A percentile compares a stretch with the other conserved stretches of the same genome.
These are phyloP conservation scores for Eristalis pertinax DNA, from an alignment of 2,888 invertebrate genomes.

Conservation along the genomic window DNA sequence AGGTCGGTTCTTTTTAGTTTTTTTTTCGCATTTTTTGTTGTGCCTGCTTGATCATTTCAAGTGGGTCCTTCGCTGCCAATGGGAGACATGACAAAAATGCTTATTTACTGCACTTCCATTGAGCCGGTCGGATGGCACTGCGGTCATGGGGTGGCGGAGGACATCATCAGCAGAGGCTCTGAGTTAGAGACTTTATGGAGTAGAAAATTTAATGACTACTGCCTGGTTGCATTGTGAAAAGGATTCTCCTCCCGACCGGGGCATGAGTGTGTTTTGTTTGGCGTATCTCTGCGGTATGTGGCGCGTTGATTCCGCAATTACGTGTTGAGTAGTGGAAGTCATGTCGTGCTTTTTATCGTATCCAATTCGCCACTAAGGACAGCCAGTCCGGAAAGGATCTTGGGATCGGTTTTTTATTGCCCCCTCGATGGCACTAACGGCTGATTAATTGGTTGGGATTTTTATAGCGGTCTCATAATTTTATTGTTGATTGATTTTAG, in stretches of 20 bases:
- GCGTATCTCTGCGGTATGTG: neutral
- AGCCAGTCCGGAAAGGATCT: conserved; percentile 14
- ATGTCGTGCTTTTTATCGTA: conserved; percentile 45
- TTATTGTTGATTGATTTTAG: conserved; percentile 62
- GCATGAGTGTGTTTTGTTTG: neutral
- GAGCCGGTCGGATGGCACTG: neutral
- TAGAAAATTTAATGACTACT: conserved; percentile 66
- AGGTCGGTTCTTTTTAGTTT: conserved; percentile 23
- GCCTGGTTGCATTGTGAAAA: conserved; percentile 53
- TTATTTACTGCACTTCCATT: conserved; percentile 68
- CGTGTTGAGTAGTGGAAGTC: conserved; percentile 54
- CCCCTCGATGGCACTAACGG: conserved; percentile 51
- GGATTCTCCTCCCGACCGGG: conserved; percentile 11
- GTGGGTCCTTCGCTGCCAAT: conserved; percentile 48
- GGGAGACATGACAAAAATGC: conserved; percentile 63
- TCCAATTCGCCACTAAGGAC: conserved; percentile 19
- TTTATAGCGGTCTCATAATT: conserved; percentile 69
- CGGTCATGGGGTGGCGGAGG: conserved; percentile 12
- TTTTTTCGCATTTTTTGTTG: conserved; percentile 20
- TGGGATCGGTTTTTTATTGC: conserved; percentile 59
- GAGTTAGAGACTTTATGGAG: conserved; percentile 61
- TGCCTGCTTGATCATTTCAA: conserved; percentile 29
- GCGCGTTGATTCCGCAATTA: conserved; percentile 39
- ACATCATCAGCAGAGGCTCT: conserved; percentile 28
- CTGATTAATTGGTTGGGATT: conserved; percentile 70